Evolutionary conservation across 2,113 vertebrate species (phyloP).

Genomic region (Solea solea): DNA sequence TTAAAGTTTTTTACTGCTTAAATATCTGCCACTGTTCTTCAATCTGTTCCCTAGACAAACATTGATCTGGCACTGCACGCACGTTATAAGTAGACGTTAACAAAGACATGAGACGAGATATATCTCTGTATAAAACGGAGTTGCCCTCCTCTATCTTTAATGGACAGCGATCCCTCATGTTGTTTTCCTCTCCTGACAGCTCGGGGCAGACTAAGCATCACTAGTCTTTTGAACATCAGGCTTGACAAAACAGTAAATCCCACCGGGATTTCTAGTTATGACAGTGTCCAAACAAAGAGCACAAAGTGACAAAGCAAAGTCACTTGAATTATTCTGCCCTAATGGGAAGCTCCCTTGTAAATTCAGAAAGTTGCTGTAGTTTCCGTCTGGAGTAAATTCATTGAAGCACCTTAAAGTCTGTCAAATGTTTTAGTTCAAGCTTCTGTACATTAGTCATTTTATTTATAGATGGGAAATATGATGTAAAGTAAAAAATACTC

Average conservation of each 20-base stretch:
- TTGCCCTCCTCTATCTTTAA: constrained; percentile 53
- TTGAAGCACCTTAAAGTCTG: constrained; percentile 36
- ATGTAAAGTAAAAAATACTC: too few species aligned
- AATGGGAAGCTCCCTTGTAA: constrained; percentile 62
- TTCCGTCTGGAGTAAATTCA: constrained; percentile 52
- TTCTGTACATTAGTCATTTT: too few species aligned
- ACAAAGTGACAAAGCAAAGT: constrained; percentile 63
- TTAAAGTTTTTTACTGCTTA: constrained; percentile 9
- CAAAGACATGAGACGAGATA: constrained; percentile 24
- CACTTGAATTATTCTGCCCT: constrained; percentile 48
- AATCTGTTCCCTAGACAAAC: constrained; percentile 10
- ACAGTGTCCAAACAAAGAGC: constrained; percentile 71
- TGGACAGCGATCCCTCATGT: constrained; percentile 67
- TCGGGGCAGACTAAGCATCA: constrained; percentile 55
- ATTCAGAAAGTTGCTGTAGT: constrained; percentile 41
- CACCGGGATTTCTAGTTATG: constrained; percentile 69
- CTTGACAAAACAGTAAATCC: constrained; percentile 66
- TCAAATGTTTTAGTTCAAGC: constrained; percentile 8
- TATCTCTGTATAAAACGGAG: constrained; percentile 41
- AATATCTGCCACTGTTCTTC: neutral
- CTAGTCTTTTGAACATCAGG: constrained; percentile 51
- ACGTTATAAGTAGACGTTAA: constrained; percentile 23
- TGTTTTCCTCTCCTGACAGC: constrained; percentile 64
- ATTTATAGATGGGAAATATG: too few species aligned
- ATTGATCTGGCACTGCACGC: neutral